Evolutionary conservation across 1,140 invertebrate species (phyloP), one percentile per base, ranked within the genome.

Genomic region (Notospermus geniculatus): DNA sequence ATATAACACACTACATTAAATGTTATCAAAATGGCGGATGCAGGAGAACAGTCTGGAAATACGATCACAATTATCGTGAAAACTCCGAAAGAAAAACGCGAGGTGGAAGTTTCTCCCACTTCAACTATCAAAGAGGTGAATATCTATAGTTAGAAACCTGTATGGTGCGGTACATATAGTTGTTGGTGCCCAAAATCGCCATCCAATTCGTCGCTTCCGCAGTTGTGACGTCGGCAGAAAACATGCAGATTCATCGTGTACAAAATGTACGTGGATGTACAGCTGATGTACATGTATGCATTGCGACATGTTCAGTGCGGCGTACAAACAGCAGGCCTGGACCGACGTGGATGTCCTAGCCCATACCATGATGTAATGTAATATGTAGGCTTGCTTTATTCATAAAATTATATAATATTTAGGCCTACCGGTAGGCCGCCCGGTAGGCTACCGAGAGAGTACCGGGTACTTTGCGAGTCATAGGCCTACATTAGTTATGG

Each of bases 81-180:
- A 90, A 97, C 94, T 64, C 90, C 93, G 36, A 97, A 96, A 85
- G 93, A 96, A 82, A 93, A 91, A 80, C 91, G 96, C 82, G 88
- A 86, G 69, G 85, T 97, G 62, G 88, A 93, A 84, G 88, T 95
- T 53, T 88, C 89, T 68, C 88, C 90, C 76, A 86, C 93, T 87
- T 89, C 91, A 57, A 86, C 88, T 70, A 89, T 97, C 62, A 92
- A 93, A 86, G 90, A 94, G 79, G 93, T 95, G 86, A 88, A 88
- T 88, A 46, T 61, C 11, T 13, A 39, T 54, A 23, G 30, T 52
- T 27, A 57, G 52, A 27, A 36, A 27, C 43, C 28, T 13, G 11
- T 43, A 19, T 43, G 39, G 9, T 5, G n/a, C n/a, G 46, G 9
- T 50, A 4, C 4, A 9, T 50, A 9, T n/a, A 7, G n/a, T 19